Conservation (phyloP, 2,888 invertebrate species). For the Germaria angustata region DNA sequence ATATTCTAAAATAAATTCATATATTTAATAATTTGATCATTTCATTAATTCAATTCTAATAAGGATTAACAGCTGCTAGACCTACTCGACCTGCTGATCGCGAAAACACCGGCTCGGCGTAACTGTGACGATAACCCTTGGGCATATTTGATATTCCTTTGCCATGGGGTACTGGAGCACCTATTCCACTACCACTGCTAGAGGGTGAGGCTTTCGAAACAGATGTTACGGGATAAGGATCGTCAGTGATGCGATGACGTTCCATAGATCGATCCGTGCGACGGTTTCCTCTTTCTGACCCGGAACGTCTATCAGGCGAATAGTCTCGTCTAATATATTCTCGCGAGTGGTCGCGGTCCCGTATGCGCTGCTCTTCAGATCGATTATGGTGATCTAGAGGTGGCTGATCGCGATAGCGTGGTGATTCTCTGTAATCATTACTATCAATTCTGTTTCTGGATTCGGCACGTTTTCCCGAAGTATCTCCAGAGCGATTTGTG, state of each 20-base stretch:
- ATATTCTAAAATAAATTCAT: conserved; percentile 7
- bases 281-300: conserved; percentile 44
- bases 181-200: conserved; percentile 61
- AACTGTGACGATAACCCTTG: conserved; percentile 80
- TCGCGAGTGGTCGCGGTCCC: conserved; percentile 62
- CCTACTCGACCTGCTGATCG: conserved; percentile 79
- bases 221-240: conserved; percentile 70
- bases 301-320: conserved; percentile 66
- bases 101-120: conserved; percentile 79
- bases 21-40: conserved; percentile 16
- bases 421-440: conserved; percentile 59
- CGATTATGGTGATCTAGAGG: conserved; percentile 50
- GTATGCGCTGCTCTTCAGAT: conserved; percentile 48
- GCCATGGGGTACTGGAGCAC: conserved; percentile 69
- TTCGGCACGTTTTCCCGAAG: conserved; percentile 60
- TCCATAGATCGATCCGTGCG: conserved; percentile 65
- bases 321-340: conserved; percentile 68
- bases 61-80: conserved; percentile 80
- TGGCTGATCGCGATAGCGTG: conserved; percentile 48
- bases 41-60: conserved; percentile 66
- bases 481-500: conserved; percentile 53
- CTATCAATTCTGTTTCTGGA: conserved; percentile 60
- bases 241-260: conserved; percentile 61
- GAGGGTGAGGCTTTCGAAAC: conserved; percentile 71
- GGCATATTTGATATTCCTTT: conserved; percentile 77